Conservation (phyloP, 2,113 vertebrate species). For the Ardeotis arabs region DNA sequence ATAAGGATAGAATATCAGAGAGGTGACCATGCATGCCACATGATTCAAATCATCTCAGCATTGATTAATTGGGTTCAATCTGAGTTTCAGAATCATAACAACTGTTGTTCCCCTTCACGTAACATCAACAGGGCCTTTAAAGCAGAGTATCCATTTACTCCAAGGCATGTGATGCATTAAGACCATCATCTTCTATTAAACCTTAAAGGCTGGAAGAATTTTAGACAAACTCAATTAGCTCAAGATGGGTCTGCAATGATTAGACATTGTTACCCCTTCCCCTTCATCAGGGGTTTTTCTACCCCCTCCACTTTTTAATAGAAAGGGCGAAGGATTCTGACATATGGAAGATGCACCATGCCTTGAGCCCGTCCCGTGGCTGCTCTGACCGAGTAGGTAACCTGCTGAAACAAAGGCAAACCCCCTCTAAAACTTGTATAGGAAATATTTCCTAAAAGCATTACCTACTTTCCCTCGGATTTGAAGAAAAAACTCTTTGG, state of each 20-base stretch:
- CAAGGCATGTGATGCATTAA: conserved; percentile 69
- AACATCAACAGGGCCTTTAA: conserved; percentile 77
- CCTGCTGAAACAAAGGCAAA: background rate
- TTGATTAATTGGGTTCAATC: conserved; percentile 85
- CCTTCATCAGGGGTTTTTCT: conserved; percentile 62
- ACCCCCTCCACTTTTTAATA: background rate
- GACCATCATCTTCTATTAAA: conserved; percentile 75
- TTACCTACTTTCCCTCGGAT: background rate
- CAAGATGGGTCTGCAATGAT: conserved; percentile 73
- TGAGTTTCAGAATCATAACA: conserved; percentile 81
- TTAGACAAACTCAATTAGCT: conserved; percentile 82
- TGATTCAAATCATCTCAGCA: conserved; percentile 83
- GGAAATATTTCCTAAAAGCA: background rate
- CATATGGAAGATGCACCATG: background rate
- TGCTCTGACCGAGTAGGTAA: background rate
- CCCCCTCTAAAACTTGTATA: background rate
- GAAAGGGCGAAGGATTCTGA: conserved; percentile 11
- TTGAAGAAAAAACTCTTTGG: background rate
- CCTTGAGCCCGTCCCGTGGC: background rate
- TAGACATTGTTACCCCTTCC: conserved; percentile 61
- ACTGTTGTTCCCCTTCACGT: conserved; percentile 81
- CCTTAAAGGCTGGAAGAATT: conserved; percentile 73
- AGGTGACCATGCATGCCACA: conserved; percentile 82
- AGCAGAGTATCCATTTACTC: conserved; percentile 76
- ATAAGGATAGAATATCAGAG: conserved; percentile 81